Percentiles rank a stretch among this genome's conserved stretches.
These are phyloP conservation scores for Bucorvus abyssinicus DNA, from an alignment of 2,797 vertebrate genomes.

Conservation along the genomic window DNA sequence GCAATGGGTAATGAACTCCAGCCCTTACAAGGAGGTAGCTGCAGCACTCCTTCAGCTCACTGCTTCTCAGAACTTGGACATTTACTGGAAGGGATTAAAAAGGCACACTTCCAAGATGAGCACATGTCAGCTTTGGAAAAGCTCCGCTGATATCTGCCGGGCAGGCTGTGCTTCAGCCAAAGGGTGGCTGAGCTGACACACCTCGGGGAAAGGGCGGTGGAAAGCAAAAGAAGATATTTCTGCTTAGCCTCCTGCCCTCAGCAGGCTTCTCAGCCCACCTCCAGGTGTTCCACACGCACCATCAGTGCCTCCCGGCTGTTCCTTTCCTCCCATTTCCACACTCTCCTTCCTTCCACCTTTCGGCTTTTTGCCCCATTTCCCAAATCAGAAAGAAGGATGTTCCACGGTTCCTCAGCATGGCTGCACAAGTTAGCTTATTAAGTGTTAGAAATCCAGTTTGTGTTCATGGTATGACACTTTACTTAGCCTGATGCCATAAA, in stretches of 20 bases:
- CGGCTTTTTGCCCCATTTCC: neutral
- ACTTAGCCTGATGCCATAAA: neutral
- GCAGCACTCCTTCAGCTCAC: neutral
- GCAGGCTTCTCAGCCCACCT: neutral
- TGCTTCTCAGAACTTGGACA: neutral
- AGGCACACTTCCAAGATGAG: neutral
- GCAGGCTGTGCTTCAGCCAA: neutral
- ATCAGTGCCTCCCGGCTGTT: neutral
- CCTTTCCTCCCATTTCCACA: neutral
- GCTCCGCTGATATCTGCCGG: neutral
- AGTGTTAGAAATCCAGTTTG: neutral
- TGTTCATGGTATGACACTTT: neutral
- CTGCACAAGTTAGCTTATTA: neutral
- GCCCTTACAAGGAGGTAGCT: too few relatives aligned
- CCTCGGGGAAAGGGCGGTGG: neutral
- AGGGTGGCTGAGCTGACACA: neutral
- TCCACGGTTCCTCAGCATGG: neutral
- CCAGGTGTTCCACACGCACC: neutral
- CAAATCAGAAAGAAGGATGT: neutral
- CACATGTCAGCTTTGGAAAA: rapidly evolving
- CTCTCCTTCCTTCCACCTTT: neutral
- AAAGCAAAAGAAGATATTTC: neutral
- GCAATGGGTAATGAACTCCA: neutral
- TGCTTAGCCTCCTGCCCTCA: neutral
- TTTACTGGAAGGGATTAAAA: neutral